Base-by-base conservation (phyloP, 2,797 vertebrate species). In the Falco novaeseelandiae region DNA sequence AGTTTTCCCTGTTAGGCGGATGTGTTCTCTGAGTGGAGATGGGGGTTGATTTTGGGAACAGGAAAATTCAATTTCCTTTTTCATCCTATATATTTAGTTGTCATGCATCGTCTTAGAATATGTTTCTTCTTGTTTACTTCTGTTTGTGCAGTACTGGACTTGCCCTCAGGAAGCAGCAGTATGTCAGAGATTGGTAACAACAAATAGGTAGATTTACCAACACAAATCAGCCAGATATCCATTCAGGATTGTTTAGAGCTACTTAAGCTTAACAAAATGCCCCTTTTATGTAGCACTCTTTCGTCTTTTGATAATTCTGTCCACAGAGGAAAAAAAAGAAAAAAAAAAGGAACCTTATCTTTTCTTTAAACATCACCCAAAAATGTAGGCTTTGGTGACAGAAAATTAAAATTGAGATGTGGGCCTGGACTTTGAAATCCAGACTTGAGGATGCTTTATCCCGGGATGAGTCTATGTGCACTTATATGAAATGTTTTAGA, bases 61-160 rank as follows among this genome's bases (percentile, higher is more conserved):
- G 2, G 7, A 92, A 87, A 76, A 91, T 59, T 72, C n/a, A 30
- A 2, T 90, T 96, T 76, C 42, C 55, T 72, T 90, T 93, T 90
- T 88, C 7, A 44, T 85, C 36, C 48, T 0, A 0, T 74, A 2
- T 67, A 62, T 80, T 91, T 57, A 65, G 19, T 69, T 87, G 63
- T 66, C 36, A 22, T 71, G n/a, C 6, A 0, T 61, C 88, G 54
- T 23, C 48, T 86, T 58, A 38, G 30, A 79, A 6, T 29, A 18
- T 1, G 3, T 84, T 90, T 95, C 46, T 81, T 91, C 42, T 82
- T 87, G 11, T 86, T 95, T 90, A 48, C 8, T 86, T 21, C 30
- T 0, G 1, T 69, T 51, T 62, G 22, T 76, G 25, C 34, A 42
- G 30, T 74, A 16, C 25, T 78, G 72, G 57, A 57, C 84, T 92